These are phyloP conservation scores for Prionailurus viverrinus DNA, from an alignment of 2,113 vertebrate species.

Conservation along the genomic window DNA sequence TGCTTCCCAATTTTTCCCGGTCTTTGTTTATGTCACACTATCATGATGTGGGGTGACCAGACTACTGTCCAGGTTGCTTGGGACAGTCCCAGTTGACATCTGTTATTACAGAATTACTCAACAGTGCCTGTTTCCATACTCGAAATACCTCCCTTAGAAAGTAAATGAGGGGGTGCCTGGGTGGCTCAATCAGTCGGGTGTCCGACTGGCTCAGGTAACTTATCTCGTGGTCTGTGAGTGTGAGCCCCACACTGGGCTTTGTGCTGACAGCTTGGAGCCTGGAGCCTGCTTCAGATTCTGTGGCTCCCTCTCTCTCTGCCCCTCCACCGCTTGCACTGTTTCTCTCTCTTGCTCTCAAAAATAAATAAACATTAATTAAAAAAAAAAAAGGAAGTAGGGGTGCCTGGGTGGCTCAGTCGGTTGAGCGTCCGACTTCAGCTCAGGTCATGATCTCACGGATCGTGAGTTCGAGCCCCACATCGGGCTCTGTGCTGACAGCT, in stretches of 20 bases:
- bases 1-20: not conserved
- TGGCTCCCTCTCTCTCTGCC: not conserved
- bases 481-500: not conserved
- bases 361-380: not conserved
- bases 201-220: not conserved
- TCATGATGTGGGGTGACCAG: not conserved
- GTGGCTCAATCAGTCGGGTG: not conserved
- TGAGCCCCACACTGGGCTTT: accelerated
- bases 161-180: not conserved
- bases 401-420: not conserved
- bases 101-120: not conserved
- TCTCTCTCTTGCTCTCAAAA: not conserved
- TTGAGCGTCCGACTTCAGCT: not conserved
- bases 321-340: not conserved
- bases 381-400: not conserved
- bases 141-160: not conserved
- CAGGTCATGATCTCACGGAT: not conserved
- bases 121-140: not conserved
- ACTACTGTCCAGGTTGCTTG: not conserved
- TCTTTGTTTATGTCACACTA: not conserved
- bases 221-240: not conserved
- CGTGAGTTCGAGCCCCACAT: accelerated
- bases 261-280: not conserved
- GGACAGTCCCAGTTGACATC: not conserved
- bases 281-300: not conserved